Percentiles rank a stretch among this genome's conserved stretches.
These are phyloP conservation scores for Xanthorhoe spadicearia DNA, from an alignment of 2,888 invertebrate species.

Conservation along the genomic window DNA sequence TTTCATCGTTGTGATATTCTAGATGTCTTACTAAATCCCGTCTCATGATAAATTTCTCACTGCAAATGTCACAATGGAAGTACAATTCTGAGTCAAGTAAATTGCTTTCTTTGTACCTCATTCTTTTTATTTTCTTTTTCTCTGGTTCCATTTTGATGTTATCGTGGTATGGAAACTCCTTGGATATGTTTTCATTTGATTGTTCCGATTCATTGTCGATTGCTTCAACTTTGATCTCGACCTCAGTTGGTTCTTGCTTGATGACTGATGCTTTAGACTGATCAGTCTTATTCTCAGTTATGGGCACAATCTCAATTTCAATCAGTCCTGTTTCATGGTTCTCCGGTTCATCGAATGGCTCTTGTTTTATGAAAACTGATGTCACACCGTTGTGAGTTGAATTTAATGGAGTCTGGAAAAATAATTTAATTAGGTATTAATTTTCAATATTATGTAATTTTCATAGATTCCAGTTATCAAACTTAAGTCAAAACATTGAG, in stretches of 20 bases:
- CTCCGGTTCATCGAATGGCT: background rate
- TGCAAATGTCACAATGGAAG: constrained; percentile 7
- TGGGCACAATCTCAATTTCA: background rate
- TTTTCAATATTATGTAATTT: too few species aligned
- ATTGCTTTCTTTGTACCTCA: background rate
- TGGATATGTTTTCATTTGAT: background rate
- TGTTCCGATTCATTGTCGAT: background rate
- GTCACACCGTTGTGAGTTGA: background rate
- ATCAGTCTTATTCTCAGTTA: background rate
- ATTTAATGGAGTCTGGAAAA: background rate
- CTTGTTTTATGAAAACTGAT: background rate
- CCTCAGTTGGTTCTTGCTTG: background rate
- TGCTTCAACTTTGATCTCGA: background rate
- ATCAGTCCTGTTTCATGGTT: background rate
- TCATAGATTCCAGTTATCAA: too few species aligned
- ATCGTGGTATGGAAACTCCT: background rate
- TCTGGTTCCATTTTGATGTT: background rate
- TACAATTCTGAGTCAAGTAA: background rate
- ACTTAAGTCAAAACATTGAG: too few species aligned
- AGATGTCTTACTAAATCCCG: constrained; percentile 1
- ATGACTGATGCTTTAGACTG: background rate
- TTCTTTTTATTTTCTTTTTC: background rate
- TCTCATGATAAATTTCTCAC: constrained; percentile 12
- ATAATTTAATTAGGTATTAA: too few species aligned
- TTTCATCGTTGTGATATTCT: constrained; percentile 5